phyloP scores from a whole-genome alignment of 1,140 invertebrate genomes.

The Microvelia longipes region DNA sequence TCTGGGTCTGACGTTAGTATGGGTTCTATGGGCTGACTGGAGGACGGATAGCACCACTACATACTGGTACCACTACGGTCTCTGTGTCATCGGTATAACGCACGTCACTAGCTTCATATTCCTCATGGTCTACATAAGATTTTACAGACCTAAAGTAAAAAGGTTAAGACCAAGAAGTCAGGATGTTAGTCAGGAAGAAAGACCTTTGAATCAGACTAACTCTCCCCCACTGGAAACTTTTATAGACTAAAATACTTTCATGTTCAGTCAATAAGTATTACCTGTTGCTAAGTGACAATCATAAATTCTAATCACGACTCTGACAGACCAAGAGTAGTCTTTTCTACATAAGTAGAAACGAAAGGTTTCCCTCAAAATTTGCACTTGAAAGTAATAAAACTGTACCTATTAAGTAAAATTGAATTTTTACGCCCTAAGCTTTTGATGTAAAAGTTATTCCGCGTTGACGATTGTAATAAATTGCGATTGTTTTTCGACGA shows the following conservation, averaged over 20 bases:
- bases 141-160: slow-evolving; percentile 8
- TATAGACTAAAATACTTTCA: neutral
- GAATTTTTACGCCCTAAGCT: too few relatives aligned
- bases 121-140: slow-evolving; percentile 10
- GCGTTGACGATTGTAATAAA: too few relatives aligned
- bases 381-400: too few relatives aligned
- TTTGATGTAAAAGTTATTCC: too few relatives aligned
- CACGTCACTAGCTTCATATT: slow-evolving; percentile 12
- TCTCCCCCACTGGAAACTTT: neutral
- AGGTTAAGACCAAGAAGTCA: slow-evolving; percentile 3
- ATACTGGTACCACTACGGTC: slow-evolving; percentile 12
- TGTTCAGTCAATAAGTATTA: too few relatives aligned
- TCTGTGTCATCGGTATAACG: slow-evolving; percentile 8
- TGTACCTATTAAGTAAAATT: too few relatives aligned
- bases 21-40: slow-evolving; percentile 15
- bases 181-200: neutral
- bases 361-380: too few relatives aligned
- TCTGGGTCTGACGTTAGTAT: slow-evolving; percentile 9
- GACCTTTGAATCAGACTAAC: neutral
- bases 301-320: too few relatives aligned
- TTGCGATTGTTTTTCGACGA: too few relatives aligned
- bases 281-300: too few relatives aligned
- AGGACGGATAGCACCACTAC: neutral
- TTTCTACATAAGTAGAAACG: too few relatives aligned
- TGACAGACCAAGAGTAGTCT: too few relatives aligned